Percentiles rank a stretch among this genome's conserved stretches.
These are phyloP conservation scores for Furnarius figulus DNA, from an alignment of 2,113 vertebrate genomes.

Conservation along the genomic window DNA sequence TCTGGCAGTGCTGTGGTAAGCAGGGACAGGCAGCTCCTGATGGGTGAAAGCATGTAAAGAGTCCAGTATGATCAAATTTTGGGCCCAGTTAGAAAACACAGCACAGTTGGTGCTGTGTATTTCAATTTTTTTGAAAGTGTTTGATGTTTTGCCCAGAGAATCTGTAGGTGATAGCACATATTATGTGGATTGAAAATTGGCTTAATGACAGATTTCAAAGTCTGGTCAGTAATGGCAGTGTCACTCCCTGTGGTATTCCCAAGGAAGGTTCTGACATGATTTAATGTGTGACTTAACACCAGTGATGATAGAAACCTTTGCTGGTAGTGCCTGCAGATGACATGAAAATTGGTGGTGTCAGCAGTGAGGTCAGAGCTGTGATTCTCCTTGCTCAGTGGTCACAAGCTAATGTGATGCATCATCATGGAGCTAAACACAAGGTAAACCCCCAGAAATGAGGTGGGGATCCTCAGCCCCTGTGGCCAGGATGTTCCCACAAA, in stretches of 20 bases:
- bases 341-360: not conserved
- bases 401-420: accelerated
- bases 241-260: not conserved
- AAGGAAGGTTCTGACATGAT: not conserved
- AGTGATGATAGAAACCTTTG: not conserved
- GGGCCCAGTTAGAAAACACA: not conserved
- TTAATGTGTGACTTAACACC: slow-evolving; percentile 17
- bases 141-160: slow-evolving; percentile 10
- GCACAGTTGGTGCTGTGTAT: not conserved
- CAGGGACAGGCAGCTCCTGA: not conserved
- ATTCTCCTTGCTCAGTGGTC: not conserved
- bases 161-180: not conserved
- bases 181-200: slow-evolving; percentile 23
- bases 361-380: not conserved
- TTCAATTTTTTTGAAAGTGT: not conserved
- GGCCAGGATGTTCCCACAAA: not conserved
- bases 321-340: not conserved
- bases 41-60: not conserved
- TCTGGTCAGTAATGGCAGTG: not conserved
- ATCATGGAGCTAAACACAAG: not conserved
- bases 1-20: not conserved
- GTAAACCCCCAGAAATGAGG: not conserved
- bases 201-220: slow-evolving; percentile 36
- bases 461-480: not conserved
- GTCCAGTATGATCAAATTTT: not conserved